These are phyloP conservation scores for Pristionchus maxplancki DNA, from an alignment of 2,888 invertebrate species.

Conservation along the genomic window DNA sequence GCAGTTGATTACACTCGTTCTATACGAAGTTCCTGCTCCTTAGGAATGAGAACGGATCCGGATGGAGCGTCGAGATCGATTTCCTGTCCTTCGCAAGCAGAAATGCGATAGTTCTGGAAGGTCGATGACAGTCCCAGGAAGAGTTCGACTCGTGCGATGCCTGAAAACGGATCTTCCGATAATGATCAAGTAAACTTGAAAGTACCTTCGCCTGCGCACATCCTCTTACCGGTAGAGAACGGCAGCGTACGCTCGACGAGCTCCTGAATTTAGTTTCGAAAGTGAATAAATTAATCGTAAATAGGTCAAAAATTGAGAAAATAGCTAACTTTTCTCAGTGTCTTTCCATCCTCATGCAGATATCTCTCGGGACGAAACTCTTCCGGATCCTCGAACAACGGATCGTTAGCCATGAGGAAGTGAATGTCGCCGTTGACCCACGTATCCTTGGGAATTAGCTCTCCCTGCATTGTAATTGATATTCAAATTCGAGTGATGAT, in stretches of 20 bases:
- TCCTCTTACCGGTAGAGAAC: background rate
- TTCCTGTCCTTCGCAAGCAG: background rate
- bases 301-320: too few species aligned
- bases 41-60: background rate
- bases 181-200: too few species aligned
- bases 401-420: background rate
- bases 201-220: background rate
- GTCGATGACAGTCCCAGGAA: background rate
- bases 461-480: background rate
- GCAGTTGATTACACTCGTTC: background rate
- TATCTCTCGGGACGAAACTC: slow-evolving; percentile 25
- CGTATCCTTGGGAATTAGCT: background rate
- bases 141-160: background rate
- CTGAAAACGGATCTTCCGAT: background rate
- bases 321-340: slow-evolving; percentile 9
- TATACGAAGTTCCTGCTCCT: background rate
- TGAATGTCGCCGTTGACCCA: slow-evolving; percentile 35
- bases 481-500: background rate
- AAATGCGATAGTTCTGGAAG: background rate
- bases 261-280: background rate
- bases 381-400: background rate
- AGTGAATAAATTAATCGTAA: background rate
- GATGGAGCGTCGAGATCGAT: background rate
- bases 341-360: background rate
- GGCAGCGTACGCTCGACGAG: background rate